Base-by-base conservation (phyloP, 2,113 vertebrate species). In the Clarias batrachus region DNA sequence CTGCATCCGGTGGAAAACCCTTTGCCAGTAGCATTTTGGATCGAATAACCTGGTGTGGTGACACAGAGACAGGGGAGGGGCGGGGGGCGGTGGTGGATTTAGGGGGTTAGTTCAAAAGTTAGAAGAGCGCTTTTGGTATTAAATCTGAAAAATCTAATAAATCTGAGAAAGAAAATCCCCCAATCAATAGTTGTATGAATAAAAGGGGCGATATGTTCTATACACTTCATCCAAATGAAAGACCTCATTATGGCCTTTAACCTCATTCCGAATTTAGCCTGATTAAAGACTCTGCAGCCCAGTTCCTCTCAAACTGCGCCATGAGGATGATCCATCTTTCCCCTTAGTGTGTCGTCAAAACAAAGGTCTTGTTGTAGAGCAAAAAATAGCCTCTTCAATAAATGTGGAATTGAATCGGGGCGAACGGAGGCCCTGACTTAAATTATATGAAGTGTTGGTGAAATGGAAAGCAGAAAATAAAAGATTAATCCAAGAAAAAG, bases 371-470 rank as follows among this genome's bases (percentile, higher is more conserved):
- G 41, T 77, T 81, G 30, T 62, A 17, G 68, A 66, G 25, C 59
- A 60, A 81, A 66, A 86, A 62, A 89, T 82, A 88, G 79, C 27
- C 37, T 87, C 86, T 81, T 48, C 52, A 86, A 52, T 82, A 25
- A 89, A 91, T 76, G 85, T 62, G 62, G 82, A 76, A 33, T 91
- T 85, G 88, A 86, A 85, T 48, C 80, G 90, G 33, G 87, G 89
- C 90, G 91, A 92, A 87, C 88, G 83, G 33, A 91, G 87, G 78
- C 60, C 52, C 4, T 82, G 80, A 87, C 79, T 73, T 83, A 88
- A 86, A 41, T 88, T 92, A 91, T 89, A 93, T 88, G 91, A 93
- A 87, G 89, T 94, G 92, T 89, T 84, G 76, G 76, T 83, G 87
- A 85, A 91, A 92, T 90, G 86, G 91, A 90, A 93, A 88, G 73